Conservation (phyloP, 2,113 vertebrate genomes). For the Proterorhinus semilunaris region DNA sequence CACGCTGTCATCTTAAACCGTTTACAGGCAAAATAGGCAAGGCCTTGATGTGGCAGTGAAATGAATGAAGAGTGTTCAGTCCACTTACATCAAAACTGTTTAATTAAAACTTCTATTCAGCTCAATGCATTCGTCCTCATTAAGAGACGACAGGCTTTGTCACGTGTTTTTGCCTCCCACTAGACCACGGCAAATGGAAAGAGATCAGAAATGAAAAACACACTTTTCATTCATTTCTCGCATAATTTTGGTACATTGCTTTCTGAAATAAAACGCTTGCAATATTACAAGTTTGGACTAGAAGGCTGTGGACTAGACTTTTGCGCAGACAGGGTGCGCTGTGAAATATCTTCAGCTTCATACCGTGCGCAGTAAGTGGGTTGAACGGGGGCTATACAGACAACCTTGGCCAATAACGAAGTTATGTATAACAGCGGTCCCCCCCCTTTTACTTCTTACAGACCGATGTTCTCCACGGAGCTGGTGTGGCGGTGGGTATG, state of each 20-base stretch:
- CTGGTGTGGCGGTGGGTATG: too few relatives aligned
- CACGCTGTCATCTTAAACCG: slow-evolving; percentile 1
- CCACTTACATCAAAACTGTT: slow-evolving; percentile 15
- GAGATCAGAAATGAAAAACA: background rate
- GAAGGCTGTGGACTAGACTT: background rate
- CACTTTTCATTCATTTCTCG: background rate
- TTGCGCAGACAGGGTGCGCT: background rate
- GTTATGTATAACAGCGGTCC: too few relatives aligned
- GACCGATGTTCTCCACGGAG: too few relatives aligned
- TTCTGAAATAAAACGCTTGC: background rate
- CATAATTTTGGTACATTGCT: background rate
- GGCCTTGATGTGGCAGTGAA: slow-evolving; percentile 25
- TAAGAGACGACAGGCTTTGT: background rate
- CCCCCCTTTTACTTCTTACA: too few relatives aligned
- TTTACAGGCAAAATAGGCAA: slow-evolving; percentile 4
- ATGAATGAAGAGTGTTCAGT: slow-evolving; percentile 10
- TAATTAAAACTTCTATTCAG: slow-evolving; percentile 25
- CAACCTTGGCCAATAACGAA: too few relatives aligned
- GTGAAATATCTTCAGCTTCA: too few relatives aligned
- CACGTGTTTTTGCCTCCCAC: background rate
- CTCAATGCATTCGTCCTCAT: background rate
- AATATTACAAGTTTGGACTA: background rate
- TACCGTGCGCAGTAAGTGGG: too few relatives aligned
- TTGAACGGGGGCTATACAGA: too few relatives aligned
- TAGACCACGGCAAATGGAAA: background rate